Base-by-base conservation (phyloP, 1,140 invertebrate species). In the Drosophila murphyi region DNA sequence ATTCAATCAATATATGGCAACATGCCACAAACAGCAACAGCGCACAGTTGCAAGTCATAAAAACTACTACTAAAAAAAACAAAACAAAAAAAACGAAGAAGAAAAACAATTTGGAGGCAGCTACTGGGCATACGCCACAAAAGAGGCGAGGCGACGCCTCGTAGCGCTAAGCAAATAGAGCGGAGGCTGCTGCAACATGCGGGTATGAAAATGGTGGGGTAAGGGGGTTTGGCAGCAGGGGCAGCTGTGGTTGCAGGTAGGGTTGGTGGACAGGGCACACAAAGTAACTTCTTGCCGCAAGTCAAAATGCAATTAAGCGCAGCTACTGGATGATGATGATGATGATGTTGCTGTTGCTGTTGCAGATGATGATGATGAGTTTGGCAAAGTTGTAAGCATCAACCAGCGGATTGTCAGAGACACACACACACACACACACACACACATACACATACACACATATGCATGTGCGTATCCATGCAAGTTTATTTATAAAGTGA, bases 261-360 rank as follows among this genome's bases (percentile, higher is more conserved):
- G 47, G 32, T 29, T 10, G 45, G 29, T 10, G 45, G 29, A 57
- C 47, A 70, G 52, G 48, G 68, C 61, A 62, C 64, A 73, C 78
- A 75, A 86, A 64, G 79, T 80, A 80, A 88, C 83, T 88, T 88
- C 83, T 80, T 85, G 83, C 83, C 85, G 85, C 85, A 89, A 88
- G 85, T 85, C 85, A 88, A 89, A 88, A 88, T 88, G 85, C 85
- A 88, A 88, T 88, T 88, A 88, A 88, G 85, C 85, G 85, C 78
- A 59, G 83, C 83, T 88, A 88, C 83, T 78, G 82, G 76, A 82
- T 62, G 35, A 51, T 62, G 41, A 56, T 32, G 37, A 47, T 62
- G 3, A 47, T 10, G 20, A 71, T 29, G 34, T 52, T 28, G 76
- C 39, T 8, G 37, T 12, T 35, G 39, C 12, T 45, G 6, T 3